A percentile compares a stretch with the other conserved stretches of the same genome.
These are phyloP conservation scores for Notarius lentiginosus DNA, from an alignment of 2,113 vertebrate genomes.

Conservation along the genomic window DNA sequence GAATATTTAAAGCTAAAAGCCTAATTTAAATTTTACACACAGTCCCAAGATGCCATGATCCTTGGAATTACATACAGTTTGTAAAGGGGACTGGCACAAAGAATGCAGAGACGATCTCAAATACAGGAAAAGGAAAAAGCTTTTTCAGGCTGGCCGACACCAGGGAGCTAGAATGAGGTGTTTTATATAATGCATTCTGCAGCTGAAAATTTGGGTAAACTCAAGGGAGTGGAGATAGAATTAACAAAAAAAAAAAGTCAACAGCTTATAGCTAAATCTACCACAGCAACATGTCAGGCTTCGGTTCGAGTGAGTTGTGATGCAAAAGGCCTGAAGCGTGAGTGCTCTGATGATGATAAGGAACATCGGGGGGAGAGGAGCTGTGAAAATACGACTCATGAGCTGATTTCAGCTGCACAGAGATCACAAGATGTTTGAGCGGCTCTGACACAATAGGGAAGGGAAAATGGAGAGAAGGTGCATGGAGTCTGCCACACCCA, in stretches of 20 bases:
- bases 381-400: conserved; percentile 70
- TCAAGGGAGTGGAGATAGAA: conserved; percentile 60
- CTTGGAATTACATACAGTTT: conserved; percentile 62
- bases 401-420: conserved; percentile 69
- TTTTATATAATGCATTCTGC: conserved; percentile 36
- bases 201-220: conserved; percentile 51
- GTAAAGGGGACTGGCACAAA: conserved; percentile 19
- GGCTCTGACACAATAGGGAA: conserved; percentile 63
- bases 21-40: conserved; percentile 55
- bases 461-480: neutral
- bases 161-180: conserved; percentile 39
- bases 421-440: conserved; percentile 50
- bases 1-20: conserved; percentile 29
- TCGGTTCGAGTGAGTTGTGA: conserved; percentile 60
- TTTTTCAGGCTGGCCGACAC: conserved; percentile 56
- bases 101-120: neutral
- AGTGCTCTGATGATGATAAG: conserved; percentile 72
- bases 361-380: conserved; percentile 61
- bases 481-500: conserved; percentile 3
- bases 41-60: conserved; percentile 53
- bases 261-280: conserved; percentile 28
- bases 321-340: conserved; percentile 67
- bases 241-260: conserved; percentile 63
- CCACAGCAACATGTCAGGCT: conserved; percentile 37
- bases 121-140: conserved; percentile 35